Conservation (phyloP, 2,797 vertebrate genomes). For the Rhabdomys pumilio region DNA sequence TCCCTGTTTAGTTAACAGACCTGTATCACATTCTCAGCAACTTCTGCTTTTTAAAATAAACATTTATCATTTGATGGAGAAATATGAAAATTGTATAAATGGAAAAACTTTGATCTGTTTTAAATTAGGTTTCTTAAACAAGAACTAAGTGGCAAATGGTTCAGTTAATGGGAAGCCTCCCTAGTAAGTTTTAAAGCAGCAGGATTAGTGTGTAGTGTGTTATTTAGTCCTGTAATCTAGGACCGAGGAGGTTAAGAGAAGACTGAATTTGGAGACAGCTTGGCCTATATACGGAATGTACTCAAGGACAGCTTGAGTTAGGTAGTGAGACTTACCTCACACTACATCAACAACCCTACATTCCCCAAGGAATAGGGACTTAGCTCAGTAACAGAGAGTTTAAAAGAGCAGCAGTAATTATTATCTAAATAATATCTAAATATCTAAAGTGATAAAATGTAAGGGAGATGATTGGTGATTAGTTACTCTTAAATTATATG, state of each 20-base stretch:
- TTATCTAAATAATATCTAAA: background rate
- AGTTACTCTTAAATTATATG: constrained; percentile 39
- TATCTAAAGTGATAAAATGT: constrained; percentile 25
- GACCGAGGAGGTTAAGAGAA: background rate
- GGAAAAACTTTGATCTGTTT: constrained; percentile 1
- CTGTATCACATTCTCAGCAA: background rate
- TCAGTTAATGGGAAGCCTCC: background rate
- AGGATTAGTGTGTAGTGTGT: background rate
- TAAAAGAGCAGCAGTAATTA: background rate
- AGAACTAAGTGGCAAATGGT: background rate
- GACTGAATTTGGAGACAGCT: background rate
- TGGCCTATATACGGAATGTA: background rate
- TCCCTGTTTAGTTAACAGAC: background rate
- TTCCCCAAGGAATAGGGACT: background rate
- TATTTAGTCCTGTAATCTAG: background rate
- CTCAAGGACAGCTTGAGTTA: background rate
- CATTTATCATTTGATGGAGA: background rate
- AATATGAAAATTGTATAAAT: constrained; percentile 12
- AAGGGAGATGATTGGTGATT: background rate
- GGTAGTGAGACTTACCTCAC: background rate
- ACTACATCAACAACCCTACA: background rate
- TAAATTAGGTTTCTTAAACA: constrained; percentile 29
- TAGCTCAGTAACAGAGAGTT: background rate
- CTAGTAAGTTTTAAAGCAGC: constrained; percentile 21
- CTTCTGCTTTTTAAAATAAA: constrained; percentile 4